These are phyloP conservation scores for Catagonus wagneri DNA, from an alignment of 2,113 vertebrate genomes.

Conservation along the genomic window DNA sequence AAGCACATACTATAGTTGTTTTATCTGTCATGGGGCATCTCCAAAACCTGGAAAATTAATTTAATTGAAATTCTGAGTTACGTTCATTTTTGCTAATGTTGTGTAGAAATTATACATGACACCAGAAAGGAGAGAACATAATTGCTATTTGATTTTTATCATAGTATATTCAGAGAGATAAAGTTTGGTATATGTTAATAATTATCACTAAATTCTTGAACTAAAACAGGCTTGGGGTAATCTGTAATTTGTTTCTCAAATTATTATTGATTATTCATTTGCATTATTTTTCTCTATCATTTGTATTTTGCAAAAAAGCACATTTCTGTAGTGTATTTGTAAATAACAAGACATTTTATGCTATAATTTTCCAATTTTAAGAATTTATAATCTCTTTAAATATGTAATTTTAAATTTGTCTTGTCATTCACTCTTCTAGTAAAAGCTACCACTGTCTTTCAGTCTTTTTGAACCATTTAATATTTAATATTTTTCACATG, in stretches of 20 bases:
- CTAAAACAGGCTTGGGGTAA: background rate
- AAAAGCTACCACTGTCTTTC: background rate
- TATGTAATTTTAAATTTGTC: background rate
- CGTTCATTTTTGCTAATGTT: background rate
- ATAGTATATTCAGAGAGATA: background rate
- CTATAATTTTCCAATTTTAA: background rate
- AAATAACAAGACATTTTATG: background rate
- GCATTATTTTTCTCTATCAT: background rate
- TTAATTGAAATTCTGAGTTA: slow-evolving; percentile 14
- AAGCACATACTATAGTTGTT: background rate
- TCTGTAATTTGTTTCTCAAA: background rate
- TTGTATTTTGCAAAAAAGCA: background rate
- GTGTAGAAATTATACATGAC: background rate
- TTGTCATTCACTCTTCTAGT: background rate
- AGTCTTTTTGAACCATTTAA: background rate
- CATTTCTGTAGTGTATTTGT: background rate
- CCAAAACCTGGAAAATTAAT: background rate
- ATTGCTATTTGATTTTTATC: background rate
- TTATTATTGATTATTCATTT: background rate
- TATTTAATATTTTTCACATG: slow-evolving; percentile 56
- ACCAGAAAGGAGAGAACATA: background rate
- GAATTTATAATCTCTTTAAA: background rate
- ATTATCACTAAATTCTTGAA: background rate
- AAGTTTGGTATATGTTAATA: background rate
- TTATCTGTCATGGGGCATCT: background rate